Base-by-base conservation (phyloP, 53 echinoderm and acorn worm genomes). In the Mesocentrotus franciscanus region DNA sequence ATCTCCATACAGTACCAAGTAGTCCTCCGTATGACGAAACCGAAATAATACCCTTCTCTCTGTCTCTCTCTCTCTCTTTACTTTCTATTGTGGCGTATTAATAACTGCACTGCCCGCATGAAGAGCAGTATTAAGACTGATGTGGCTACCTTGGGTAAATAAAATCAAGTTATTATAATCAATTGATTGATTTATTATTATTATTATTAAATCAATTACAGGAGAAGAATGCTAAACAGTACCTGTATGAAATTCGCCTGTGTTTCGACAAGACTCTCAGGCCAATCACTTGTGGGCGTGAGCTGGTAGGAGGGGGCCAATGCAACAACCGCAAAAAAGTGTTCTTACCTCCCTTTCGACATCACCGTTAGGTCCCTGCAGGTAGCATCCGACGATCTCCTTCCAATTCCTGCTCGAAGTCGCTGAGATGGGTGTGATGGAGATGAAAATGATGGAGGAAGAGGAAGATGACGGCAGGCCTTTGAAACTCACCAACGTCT, bases 241-340 rank as follows among this genome's bases (percentile, higher is more conserved):
- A 62, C 91, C 91, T 91, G 8, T 68, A 16, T 16, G 91, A 91
- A 66, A 42, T 91, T 9, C 91, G 91, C 33, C 9, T 91, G 61
- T 91, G 91, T 56, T 91, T 64, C 91, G 27, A 58, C 87, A 87
- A 87, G 58, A 58, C 58, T 12, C 87, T 87, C 26, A 13, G 1
- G 18, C 10, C 87, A 2, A 58, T 87, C 87, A 27, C 87, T 0
- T 87, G 87, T 18, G 87, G 87, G 0, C 12, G 8, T 58, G 58
- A 3, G 10, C 18, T 87, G 29, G 58, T 20, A 5, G 87, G 87
- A 34, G 87, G 87, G 26, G 87, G 59, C 27, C 27, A 58, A 55
- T 87, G 87, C 12, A 13, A 27, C 15, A 10, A 27, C 58, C 9
- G 2, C 5, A 58, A 58, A 58, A 87, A 29, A 13, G 87, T 87